Percentiles rank a stretch among this genome's conserved stretches.
Evolutionary conservation across 1,140 invertebrate genomes (phyloP).

Genomic region (Dendroctonus valens): DNA sequence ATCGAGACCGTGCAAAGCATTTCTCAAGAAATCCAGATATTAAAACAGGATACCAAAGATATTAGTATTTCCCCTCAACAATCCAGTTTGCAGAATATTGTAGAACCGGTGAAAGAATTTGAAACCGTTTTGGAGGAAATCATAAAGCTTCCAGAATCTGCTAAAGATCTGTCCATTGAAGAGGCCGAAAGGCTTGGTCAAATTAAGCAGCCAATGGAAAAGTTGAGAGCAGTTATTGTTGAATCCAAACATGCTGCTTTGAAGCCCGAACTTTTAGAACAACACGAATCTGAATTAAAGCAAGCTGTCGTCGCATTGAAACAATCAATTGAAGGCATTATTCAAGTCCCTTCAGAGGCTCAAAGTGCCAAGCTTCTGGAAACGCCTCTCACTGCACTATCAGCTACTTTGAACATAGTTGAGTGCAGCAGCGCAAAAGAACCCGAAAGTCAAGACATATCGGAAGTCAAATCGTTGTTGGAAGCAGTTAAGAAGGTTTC

Average conservation of each 20-base stretch:
- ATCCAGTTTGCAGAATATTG: constrained; percentile 2
- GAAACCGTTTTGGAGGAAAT: constrained; percentile 5
- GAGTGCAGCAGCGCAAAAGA: neutral
- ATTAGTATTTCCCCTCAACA: constrained; percentile 6
- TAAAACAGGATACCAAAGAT: constrained; percentile 1
- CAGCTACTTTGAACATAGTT: constrained; percentile 8
- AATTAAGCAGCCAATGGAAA: constrained; percentile 15
- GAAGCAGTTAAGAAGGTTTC: constrained; percentile 6
- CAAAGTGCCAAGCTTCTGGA: constrained; percentile 14
- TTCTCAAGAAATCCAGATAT: neutral
- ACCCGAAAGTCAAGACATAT: neutral
- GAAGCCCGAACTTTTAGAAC: constrained; percentile 19
- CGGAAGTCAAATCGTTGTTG: neutral
- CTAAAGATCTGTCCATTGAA: constrained; percentile 7
- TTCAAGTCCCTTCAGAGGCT: neutral
- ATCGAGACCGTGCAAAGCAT: constrained; percentile 2
- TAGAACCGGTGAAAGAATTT: constrained; percentile 8
- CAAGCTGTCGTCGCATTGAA: constrained; percentile 12
- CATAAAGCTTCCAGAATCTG: constrained; percentile 4
- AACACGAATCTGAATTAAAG: constrained; percentile 9
- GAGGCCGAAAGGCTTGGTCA: constrained; percentile 4
- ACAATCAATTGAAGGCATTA: constrained; percentile 11
- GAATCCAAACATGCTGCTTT: constrained; percentile 6
- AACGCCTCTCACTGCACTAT: constrained; percentile 15
- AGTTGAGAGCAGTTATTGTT: constrained; percentile 12